Base-by-base conservation (phyloP, 1,140 invertebrate genomes). In the Panagrolaimus sp. region DNA sequence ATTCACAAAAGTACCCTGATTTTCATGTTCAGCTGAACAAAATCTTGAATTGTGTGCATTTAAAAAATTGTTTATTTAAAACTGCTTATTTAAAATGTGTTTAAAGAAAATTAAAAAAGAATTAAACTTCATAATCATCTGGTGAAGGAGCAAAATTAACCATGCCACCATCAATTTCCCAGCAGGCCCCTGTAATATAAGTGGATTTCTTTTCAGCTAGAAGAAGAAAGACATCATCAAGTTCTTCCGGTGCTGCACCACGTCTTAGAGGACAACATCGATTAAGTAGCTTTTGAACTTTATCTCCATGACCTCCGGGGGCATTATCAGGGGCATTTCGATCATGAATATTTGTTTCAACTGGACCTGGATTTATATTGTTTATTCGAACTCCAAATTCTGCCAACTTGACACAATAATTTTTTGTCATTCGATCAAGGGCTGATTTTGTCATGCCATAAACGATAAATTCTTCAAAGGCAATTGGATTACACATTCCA, bases 151-250 rank as follows among this genome's bases (percentile, higher is more conserved):
- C 52, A 21, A 21, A 58, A 10, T 21, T 58, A 17, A 21, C 28
- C 52, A 58, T 58, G 15, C 52, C 52, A 26, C 52, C 52, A 58
- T 58, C 52, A 21, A 58, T 58, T 10, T 26, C 52, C 52, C 52
- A 58, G 10, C 21, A 26, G 10, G 52, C 21, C 17, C 52, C 52
- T 21, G 52, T 58, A 1, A 58, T 58, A 4, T 26, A 58, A 21
- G 14, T 24, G 0, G 52, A 58, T 14, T 58, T 58, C 8, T 58
- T n/a, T 26, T 58, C 52, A 12, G 52, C 52, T 12, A 58, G 52
- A 12, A 58, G 52, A 21, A 58, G n/a, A 4, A 58, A 58, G 4
- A 28, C 52, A 21, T 21, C 21, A 58, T 26, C 52, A 8, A 58
- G 52, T 24, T 58, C 52, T 4, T 58, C 52, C 10, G 52, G 32